Evolutionary conservation across 2,888 invertebrate species (phyloP), one percentile per base, ranked within the genome.

Genomic region (Trypoxylon attenuatum): DNA sequence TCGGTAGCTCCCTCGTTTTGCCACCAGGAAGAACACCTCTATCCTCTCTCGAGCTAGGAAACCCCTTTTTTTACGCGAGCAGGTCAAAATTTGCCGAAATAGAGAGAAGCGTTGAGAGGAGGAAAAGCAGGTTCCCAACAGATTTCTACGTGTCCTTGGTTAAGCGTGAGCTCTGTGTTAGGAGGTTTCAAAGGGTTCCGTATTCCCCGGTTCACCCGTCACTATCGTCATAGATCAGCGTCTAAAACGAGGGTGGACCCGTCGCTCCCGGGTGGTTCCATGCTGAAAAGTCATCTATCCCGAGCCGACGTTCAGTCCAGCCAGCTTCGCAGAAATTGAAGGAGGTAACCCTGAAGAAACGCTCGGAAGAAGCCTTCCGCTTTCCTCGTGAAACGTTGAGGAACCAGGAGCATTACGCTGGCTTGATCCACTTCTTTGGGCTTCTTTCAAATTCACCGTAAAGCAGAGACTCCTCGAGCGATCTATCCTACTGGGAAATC

Each of bases 281-380:
- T 59, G 49, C 45, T 19, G 38, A 41, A 19, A 54, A 43, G 15
- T 50, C 63, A 50, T 54, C 25, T 18, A 47, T 58, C 6, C 33
- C 33, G 33, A 33, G n/a, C 1, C n/a, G 33, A 33, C 33, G 33
- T 10, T 13, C 8, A 13, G 13, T 33, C 33, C 3, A 33, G 5
- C 33, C n/a, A 33, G n/a, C n/a, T 10, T 33, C 33, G 13, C 13
- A 13, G 10, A 33, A 33, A 33, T 33, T 33, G 33, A 33, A 33
- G 33, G 13, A 33, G 33, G 33, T 10, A 33, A 13, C 4, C 5
- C n/a, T 10, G 13, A 33, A 33, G 33, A 33, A 33, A 10, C 13
- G 27, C 6, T 6, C 27, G 2, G n/a, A n/a, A 1, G 27, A 27
- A n/a, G n/a, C 8, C 27, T 27, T 27, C 27, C 27, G 6, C 13